Conservation (phyloP, 2,888 invertebrate species). For the Calameuta idolon region DNA sequence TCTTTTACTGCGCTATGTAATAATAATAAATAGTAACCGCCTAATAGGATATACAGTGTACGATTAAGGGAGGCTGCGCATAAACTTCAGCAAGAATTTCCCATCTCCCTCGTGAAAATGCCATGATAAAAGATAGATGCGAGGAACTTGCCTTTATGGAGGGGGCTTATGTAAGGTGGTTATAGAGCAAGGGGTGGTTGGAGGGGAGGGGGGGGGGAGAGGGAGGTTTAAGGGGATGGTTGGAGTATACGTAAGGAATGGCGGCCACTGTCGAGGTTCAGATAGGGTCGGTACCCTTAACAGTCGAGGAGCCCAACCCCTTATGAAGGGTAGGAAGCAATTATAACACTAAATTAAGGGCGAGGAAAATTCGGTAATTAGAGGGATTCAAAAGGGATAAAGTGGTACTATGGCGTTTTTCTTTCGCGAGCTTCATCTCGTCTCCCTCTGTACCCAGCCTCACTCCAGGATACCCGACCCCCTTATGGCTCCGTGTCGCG, state of each 20-base stretch:
- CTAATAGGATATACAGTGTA: not conserved
- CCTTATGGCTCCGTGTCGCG: conserved; percentile 6
- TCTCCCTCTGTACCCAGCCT: not conserved
- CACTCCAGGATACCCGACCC: not conserved
- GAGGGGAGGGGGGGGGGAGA: conserved; percentile 5
- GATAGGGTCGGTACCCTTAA: conserved; percentile 21
- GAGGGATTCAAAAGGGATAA: conserved; percentile 60
- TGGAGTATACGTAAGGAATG: conserved; percentile 45
- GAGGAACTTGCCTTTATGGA: conserved; percentile 17
- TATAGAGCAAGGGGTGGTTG: conserved; percentile 13
- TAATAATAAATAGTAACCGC: not conserved
- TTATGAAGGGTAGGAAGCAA: conserved; percentile 59
- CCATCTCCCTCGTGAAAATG: conserved; percentile 26
- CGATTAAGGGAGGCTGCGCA: conserved; percentile 11
- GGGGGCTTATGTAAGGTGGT: conserved; percentile 26
- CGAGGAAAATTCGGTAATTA: conserved; percentile 67
- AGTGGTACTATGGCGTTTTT: conserved; percentile 46
- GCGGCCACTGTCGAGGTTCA: conserved; percentile 39
- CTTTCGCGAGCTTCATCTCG: conserved; percentile 22
- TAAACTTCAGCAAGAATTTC: conserved; percentile 22
- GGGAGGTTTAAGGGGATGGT: conserved; percentile 9
- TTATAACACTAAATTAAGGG: conserved; percentile 65
- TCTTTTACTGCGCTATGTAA: not conserved
- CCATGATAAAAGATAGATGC: conserved; percentile 37
- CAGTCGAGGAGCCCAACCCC: conserved; percentile 35